Conservation (phyloP, 2,888 invertebrate genomes). For the Drosophila mulleri region DNA sequence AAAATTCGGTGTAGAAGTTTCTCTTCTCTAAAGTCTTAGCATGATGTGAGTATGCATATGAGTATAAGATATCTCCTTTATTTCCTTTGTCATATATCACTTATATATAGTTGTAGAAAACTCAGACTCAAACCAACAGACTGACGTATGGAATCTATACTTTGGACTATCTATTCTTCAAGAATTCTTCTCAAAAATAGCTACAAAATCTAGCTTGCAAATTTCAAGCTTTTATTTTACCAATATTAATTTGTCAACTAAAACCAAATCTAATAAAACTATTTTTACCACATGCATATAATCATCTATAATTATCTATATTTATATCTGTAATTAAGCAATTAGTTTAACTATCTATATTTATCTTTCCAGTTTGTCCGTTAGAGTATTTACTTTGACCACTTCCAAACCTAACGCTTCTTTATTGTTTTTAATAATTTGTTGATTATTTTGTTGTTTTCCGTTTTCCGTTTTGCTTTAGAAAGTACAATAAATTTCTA, state of each 20-base stretch:
- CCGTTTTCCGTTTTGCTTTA: constrained; percentile 27
- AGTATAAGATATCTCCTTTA: too few species aligned
- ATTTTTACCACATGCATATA: not conserved
- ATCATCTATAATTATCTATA: not conserved
- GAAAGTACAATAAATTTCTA: constrained; percentile 72
- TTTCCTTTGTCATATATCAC: too few species aligned
- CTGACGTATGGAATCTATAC: too few species aligned
- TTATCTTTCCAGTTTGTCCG: not conserved
- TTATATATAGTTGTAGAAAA: too few species aligned
- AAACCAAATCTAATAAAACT: not conserved
- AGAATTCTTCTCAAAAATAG: too few species aligned
- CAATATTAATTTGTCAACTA: not conserved
- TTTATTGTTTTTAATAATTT: constrained; percentile 36
- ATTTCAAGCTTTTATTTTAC: not conserved
- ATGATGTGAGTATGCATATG: too few species aligned
- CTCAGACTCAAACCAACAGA: too few species aligned
- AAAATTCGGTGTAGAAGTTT: too few species aligned
- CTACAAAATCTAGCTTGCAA: too few species aligned
- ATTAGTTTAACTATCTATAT: not conserved
- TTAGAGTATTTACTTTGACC: constrained; percentile 4
- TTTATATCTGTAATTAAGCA: not conserved
- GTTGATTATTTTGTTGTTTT: constrained; percentile 16
- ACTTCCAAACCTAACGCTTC: not conserved
- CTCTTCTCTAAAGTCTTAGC: too few species aligned
- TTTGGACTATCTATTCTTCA: too few species aligned